Evolutionary conservation across 2,888 invertebrate genomes (phyloP).

Genomic region (Byasa hedistus): DNA sequence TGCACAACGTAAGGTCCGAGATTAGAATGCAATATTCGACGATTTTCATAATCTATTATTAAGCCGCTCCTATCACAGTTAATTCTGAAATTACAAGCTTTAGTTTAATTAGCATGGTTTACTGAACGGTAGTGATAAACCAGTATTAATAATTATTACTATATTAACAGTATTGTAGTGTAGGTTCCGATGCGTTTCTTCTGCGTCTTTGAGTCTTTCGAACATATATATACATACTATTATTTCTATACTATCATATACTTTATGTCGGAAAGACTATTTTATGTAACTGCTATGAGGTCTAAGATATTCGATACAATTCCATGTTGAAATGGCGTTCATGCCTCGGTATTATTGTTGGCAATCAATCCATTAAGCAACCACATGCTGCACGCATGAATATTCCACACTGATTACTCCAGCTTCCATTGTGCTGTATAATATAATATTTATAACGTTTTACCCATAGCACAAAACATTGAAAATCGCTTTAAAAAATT

Average conservation of each 20-base stretch:
- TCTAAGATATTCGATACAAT: neutral
- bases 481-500: neutral
- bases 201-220: too few species aligned
- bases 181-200: too few species aligned
- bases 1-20: neutral
- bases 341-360: neutral
- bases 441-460: neutral
- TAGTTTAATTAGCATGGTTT: neutral
- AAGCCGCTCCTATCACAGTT: neutral
- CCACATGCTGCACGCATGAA: slow-evolving; percentile 14
- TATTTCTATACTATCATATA: too few species aligned
- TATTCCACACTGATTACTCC: slow-evolving; percentile 6
- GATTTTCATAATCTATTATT: neutral
- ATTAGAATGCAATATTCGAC: neutral
- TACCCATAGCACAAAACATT: neutral
- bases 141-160: neutral
- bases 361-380: neutral
- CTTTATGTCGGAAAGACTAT: too few species aligned
- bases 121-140: neutral
- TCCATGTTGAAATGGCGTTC: neutral
- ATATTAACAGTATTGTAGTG: too few species aligned
- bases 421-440: neutral
- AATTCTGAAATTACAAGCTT: neutral
- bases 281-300: neutral
- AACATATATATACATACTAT: too few species aligned